Evolutionary conservation across 2,888 invertebrate species (phyloP), one percentile per base, ranked within the genome.

Genomic region (Cerceris rybyensis): DNA sequence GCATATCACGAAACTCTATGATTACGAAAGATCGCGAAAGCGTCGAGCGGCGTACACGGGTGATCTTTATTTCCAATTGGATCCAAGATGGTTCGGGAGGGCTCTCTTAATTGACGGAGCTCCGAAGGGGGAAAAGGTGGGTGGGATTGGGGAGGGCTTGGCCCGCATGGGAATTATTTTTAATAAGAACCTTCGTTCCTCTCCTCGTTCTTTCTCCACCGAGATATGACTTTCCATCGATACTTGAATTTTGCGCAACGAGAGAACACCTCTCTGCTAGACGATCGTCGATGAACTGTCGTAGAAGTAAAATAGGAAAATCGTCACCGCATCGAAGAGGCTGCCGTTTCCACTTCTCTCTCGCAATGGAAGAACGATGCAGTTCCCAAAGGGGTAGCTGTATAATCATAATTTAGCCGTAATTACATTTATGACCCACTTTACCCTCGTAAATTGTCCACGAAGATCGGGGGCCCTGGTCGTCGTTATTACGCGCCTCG

Each of bases 381-480:
- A 55, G 28, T 14, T 50, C 52, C 43, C 68, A 61, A 78, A 76
- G 77, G 86, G 85, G 86, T 89, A 88, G 87, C 88, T 90, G 86
- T 90, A 90, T 91, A 90, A 91, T 90, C 91, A 91, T 90, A 89
- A 91, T 91, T 90, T 88, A 87, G 86, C 84, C 88, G 86, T 91
- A 91, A 91, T 91, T 91, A 91, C 90, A 91, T 91, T 91, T 91
- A 91, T 89, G 91, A 90, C 88, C 90, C 90, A 91, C 88, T 91
- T 91, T 91, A 87, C 84, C 87, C 90, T 90, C 90, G 90, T 90
- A 91, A 91, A 91, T 91, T 90, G 90, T 90, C 88, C 88, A 87
- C 88, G 87, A 88, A 88, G 86, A 88, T 84, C 85, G 81, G 73
- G 75, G 76, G 70, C 75, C 61, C 59, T 60, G 75, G 76, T 81